Evolutionary conservation across 1,140 invertebrate genomes (phyloP).

Genomic region (Nasonia vitripennis): DNA sequence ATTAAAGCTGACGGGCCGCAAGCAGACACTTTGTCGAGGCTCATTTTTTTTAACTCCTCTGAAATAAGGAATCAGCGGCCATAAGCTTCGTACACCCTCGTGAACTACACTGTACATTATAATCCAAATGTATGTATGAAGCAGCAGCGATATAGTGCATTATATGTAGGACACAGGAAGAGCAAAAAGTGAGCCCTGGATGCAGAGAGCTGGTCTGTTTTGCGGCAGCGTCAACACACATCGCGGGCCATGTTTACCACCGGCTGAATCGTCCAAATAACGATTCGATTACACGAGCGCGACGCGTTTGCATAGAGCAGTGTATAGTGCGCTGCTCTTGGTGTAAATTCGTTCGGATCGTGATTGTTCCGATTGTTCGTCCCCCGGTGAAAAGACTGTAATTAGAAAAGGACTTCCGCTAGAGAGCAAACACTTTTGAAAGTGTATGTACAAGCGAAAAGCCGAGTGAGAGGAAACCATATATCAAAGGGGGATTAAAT

Average conservation of each 20-base stretch:
- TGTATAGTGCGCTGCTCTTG: too few species aligned
- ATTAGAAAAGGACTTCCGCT: not conserved
- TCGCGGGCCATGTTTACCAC: not conserved
- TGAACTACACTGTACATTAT: too few species aligned
- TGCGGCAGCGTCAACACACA: not conserved
- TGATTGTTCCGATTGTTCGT: not conserved
- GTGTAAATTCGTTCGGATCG: not conserved
- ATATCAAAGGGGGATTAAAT: too few species aligned
- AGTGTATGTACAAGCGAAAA: too few species aligned
- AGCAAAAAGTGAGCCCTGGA: not conserved
- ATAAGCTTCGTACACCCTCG: not conserved
- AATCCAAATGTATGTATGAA: too few species aligned
- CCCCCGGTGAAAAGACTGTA: not conserved
- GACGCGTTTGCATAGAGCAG: not conserved
- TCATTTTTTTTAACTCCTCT: conserved; percentile 17
- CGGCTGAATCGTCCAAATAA: not conserved
- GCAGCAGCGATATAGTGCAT: not conserved
- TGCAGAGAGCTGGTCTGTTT: not conserved
- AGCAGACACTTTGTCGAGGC: not conserved
- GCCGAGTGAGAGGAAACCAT: too few species aligned
- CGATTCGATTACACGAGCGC: not conserved
- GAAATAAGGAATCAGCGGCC: not conserved
- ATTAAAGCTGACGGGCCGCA: not conserved
- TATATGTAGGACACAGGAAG: not conserved
- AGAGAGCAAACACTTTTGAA: too few species aligned